These are phyloP conservation scores for Venturia canescens DNA, from an alignment of 1,140 invertebrate genomes.

Conservation along the genomic window DNA sequence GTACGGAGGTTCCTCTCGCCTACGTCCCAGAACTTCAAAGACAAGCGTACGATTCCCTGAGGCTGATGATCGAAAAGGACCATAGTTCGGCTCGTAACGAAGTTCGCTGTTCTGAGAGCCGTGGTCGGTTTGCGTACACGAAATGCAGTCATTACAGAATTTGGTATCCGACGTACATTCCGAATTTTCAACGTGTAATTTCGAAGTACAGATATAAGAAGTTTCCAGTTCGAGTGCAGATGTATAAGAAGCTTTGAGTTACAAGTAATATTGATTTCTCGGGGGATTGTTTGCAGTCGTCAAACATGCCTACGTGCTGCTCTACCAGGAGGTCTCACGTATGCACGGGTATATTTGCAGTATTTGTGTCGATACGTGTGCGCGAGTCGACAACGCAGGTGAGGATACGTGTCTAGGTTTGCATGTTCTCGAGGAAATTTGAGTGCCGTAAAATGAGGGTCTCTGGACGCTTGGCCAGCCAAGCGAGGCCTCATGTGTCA, in stretches of 20 bases:
- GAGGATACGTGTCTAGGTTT: constrained; percentile 25
- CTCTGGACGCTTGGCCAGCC: background rate
- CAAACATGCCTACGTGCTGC: background rate
- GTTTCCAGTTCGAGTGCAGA: no score
- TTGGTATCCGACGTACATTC: background rate
- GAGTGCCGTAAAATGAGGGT: constrained; percentile 36
- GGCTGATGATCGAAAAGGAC: background rate
- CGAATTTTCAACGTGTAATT: background rate
- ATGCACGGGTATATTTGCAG: background rate
- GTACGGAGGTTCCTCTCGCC: background rate
- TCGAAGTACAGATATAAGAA: background rate
- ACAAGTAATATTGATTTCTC: constrained; percentile 38
- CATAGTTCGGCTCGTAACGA: background rate
- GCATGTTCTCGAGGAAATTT: constrained; percentile 47
- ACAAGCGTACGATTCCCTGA: background rate
- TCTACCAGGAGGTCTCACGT: background rate
- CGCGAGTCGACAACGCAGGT: background rate
- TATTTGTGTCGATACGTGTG: constrained; percentile 16
- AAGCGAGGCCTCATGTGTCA: background rate
- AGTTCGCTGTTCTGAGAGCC: background rate
- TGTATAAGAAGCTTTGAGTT: background rate
- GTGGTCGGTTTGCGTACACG: background rate
- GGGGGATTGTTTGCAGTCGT: constrained; percentile 8
- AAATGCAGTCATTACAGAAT: background rate
- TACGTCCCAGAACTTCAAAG: background rate